A percentile compares a stretch with the other conserved stretches of the same genome.
These are phyloP conservation scores for Rhabdornis inornatus DNA, from an alignment of 2,113 vertebrate genomes.

Conservation along the genomic window DNA sequence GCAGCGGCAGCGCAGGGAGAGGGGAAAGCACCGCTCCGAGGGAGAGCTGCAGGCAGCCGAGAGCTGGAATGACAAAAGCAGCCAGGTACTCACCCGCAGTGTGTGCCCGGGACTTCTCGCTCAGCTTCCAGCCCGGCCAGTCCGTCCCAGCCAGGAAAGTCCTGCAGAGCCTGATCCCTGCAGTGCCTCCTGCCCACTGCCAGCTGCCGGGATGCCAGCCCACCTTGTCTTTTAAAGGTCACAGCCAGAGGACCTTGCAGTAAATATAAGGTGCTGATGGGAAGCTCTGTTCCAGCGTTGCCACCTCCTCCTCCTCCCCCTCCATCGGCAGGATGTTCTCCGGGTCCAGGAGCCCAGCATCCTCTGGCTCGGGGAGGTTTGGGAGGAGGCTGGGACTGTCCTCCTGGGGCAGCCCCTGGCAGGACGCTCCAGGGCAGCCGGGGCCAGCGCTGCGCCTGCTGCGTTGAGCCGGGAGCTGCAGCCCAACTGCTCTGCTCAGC, in stretches of 20 bases:
- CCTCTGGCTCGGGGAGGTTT: not conserved
- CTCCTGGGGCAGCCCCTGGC: not conserved
- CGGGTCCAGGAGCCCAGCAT: not conserved
- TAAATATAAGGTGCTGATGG: constrained; percentile 54
- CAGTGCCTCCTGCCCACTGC: not conserved
- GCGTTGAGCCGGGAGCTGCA: constrained; percentile 26
- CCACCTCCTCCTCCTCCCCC: constrained; percentile 3
- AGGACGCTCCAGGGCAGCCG: not conserved
- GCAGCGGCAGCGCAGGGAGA: not conserved
- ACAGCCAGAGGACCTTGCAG: constrained; percentile 58
- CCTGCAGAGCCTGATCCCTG: not conserved
- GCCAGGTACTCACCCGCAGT: constrained; percentile 58
- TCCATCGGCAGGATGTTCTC: not conserved
- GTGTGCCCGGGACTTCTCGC: not conserved
- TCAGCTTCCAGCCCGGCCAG: not conserved
- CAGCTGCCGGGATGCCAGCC: not conserved
- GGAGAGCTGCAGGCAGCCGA: not conserved
- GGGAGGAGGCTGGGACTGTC: not conserved
- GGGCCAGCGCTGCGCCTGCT: constrained; percentile 13
- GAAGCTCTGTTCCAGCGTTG: not conserved
- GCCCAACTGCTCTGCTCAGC: constrained; percentile 2
- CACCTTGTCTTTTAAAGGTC: constrained; percentile 32
- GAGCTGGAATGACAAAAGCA: not conserved
- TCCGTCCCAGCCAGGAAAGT: constrained; percentile 14
- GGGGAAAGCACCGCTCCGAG: not conserved